These are phyloP conservation scores for Nemapogon koenigi DNA, from an alignment of 2,888 invertebrate genomes.

Conservation along the genomic window DNA sequence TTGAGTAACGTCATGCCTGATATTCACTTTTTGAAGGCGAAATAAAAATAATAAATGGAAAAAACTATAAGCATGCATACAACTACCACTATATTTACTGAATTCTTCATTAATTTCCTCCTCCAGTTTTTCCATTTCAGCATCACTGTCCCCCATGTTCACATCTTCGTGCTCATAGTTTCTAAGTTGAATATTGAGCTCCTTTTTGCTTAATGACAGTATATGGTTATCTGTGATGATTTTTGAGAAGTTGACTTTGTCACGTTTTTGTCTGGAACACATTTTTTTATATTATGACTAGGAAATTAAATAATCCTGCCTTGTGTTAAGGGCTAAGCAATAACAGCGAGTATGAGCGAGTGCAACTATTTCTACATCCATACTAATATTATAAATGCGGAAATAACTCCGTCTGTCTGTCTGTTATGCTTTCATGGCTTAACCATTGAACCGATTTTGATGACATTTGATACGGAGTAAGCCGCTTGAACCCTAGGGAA, in stretches of 20 bases:
- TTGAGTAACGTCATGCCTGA: no score
- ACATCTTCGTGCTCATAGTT: constrained; percentile 31
- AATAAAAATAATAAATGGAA: constrained; percentile 1
- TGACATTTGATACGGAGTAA: no score
- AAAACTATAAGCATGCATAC: no score
- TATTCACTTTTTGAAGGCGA: no score
- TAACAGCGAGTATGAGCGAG: constrained; percentile 1
- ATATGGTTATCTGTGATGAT: constrained; percentile 43
- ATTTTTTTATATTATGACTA: no score
- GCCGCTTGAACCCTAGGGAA: no score
- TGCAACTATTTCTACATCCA: no score
- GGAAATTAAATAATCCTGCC: no score
- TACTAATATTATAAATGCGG: no score
- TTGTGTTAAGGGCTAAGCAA: no score
- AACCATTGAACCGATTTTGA: background rate
- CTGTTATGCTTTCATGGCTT: background rate
- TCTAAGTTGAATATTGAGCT: constrained; percentile 42
- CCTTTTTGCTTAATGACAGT: constrained; percentile 35
- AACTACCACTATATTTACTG: constrained; percentile 5
- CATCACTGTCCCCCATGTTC: constrained; percentile 27
- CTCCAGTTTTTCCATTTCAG: constrained; percentile 17
- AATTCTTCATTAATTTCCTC: background rate
- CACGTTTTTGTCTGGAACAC: constrained; percentile 41
- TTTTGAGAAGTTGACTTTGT: constrained; percentile 41
- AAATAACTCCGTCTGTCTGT: no score